phyloP scores from a whole-genome alignment of 2,888 invertebrate species.

The Tethea ocularis region DNA sequence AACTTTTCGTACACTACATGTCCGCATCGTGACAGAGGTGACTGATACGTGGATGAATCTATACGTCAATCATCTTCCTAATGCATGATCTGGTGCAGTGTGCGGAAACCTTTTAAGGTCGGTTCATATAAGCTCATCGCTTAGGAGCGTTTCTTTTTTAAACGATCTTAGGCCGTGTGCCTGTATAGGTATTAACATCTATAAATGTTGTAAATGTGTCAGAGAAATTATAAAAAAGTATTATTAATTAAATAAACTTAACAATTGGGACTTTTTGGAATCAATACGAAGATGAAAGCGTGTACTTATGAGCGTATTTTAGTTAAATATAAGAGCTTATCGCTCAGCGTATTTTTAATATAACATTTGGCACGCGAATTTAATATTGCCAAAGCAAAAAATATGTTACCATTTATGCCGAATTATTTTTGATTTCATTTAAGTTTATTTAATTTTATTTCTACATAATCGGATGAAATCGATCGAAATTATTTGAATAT shows the following conservation, averaged over 20 bases:
- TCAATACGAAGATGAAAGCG: neutral
- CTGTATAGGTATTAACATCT: neutral
- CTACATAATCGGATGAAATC: too few relatives aligned
- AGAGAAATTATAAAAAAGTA: neutral
- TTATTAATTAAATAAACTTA: slow-evolving; percentile 1
- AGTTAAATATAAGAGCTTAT: neutral
- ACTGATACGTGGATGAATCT: neutral
- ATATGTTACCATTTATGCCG: slow-evolving; percentile 30
- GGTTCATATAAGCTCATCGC: neutral
- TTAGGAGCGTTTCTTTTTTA: neutral
- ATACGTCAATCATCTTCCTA: neutral
- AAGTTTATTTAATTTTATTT: slow-evolving; percentile 9
- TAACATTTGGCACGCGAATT: slow-evolving; percentile 16
- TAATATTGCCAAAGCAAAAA: slow-evolving; percentile 35
- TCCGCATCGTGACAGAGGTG: neutral
- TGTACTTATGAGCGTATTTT: neutral
- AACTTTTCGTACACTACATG: neutral
- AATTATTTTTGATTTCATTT: neutral
- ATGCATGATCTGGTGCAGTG: neutral
- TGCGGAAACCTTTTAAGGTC: neutral
- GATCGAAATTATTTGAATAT: neutral
- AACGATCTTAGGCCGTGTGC: neutral
- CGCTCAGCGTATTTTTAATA: neutral
- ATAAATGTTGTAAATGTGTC: slow-evolving; percentile 9
- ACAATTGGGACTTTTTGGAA: neutral